Percentiles rank a stretch among this genome's conserved stretches.
These are phyloP conservation scores for Eupsittula cactorum DNA, from an alignment of 2,113 vertebrate genomes.

Conservation along the genomic window DNA sequence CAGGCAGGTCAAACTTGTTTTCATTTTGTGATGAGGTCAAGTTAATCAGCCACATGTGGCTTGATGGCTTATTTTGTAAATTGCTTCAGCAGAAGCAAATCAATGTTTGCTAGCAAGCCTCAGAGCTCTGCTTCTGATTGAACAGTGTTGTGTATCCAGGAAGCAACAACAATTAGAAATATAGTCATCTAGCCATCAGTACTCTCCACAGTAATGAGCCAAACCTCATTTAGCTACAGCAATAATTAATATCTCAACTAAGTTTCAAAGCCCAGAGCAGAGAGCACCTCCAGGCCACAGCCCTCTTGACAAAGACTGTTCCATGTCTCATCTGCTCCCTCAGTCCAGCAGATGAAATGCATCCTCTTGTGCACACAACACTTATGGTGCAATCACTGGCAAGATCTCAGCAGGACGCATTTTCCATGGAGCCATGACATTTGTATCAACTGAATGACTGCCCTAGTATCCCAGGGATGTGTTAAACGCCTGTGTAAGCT, in stretches of 20 bases:
- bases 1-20: constrained; percentile 48
- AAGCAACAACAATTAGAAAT: constrained; percentile 44
- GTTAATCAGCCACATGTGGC: constrained; percentile 62
- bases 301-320: neutral
- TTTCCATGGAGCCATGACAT: neutral
- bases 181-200: constrained; percentile 10
- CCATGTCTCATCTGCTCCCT: neutral
- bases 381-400: neutral
- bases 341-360: neutral
- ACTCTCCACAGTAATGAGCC: neutral
- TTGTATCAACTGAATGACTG: neutral
- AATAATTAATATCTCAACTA: constrained; percentile 39
- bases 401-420: neutral
- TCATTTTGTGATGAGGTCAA: constrained; percentile 61
- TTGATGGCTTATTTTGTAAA: constrained; percentile 64
- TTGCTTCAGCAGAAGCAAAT: constrained; percentile 53
- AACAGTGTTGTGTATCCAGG: constrained; percentile 10
- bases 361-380: neutral
- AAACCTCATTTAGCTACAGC: constrained; percentile 20
- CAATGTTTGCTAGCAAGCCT: constrained; percentile 49
- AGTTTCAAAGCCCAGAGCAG: constrained; percentile 24
- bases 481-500: neutral
- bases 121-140: constrained; percentile 51
- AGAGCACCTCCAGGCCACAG: constrained; percentile 34
- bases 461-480: neutral